Conservation (phyloP, 1,140 invertebrate genomes). For the Neotoxoptera formosana region DNA sequence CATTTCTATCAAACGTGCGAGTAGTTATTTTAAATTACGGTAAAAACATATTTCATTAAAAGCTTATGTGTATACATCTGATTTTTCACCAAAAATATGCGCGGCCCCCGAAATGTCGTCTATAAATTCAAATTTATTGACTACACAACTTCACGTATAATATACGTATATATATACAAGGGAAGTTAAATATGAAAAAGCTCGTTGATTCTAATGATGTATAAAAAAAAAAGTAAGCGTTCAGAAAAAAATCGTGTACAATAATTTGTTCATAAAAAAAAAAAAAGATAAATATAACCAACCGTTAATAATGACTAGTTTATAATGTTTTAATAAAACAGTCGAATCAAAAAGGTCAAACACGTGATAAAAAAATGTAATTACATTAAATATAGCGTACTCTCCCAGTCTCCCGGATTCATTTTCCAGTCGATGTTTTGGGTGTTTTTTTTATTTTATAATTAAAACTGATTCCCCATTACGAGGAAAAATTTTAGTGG, state of each 20-base stretch:
- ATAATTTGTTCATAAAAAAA: slow-evolving; percentile 22
- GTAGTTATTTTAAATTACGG: slow-evolving; percentile 53
- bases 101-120: not conserved
- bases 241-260: not conserved
- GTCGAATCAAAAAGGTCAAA: slow-evolving; percentile 29
- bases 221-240: not conserved
- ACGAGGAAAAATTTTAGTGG: not conserved
- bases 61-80: not conserved
- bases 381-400: not conserved
- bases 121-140: slow-evolving; percentile 53
- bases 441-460: not conserved
- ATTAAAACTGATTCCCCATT: slow-evolving; percentile 10
- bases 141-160: not conserved
- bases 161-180: not conserved
- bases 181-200: not conserved
- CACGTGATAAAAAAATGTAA: slow-evolving; percentile 11
- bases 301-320: slow-evolving; percentile 19
- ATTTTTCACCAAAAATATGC: slow-evolving; percentile 28
- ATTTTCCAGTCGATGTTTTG: not conserved
- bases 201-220: slow-evolving; percentile 2
- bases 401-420: no score
- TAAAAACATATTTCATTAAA: slow-evolving; percentile 43
- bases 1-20: slow-evolving; percentile 48
- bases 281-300: not conserved
- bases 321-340: slow-evolving; percentile 24